A percentile compares a stretch with the other conserved stretches of the same genome.
Conservation (phyloP, 2,888 invertebrate genomes). For the Athripsodes cinereus region DNA sequence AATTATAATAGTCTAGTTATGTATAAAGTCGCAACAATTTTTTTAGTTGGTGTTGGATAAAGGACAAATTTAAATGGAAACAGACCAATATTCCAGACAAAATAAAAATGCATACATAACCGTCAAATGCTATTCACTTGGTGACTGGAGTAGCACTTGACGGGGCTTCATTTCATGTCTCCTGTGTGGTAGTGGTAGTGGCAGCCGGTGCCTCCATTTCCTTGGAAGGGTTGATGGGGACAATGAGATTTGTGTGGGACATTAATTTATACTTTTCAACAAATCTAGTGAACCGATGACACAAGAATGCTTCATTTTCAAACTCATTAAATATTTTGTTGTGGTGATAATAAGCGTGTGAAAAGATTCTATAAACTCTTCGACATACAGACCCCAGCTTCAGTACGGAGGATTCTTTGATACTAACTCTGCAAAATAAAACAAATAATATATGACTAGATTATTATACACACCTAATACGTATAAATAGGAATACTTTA, state of each 20-base stretch:
- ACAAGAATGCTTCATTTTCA: constrained; percentile 92
- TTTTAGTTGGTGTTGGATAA: constrained; percentile 1
- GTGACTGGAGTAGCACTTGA: constrained; percentile 22
- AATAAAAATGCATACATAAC: constrained; percentile 2
- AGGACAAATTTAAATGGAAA: constrained; percentile 5
- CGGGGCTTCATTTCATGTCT: constrained; percentile 38
- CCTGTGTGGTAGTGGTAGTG: constrained; percentile 31
- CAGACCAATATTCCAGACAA: constrained; percentile 16
- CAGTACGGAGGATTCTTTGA: constrained; percentile 97
- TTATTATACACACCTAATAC: too few species aligned
- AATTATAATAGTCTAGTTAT: too few species aligned
- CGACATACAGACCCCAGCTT: constrained; percentile 98
- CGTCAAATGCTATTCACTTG: constrained; percentile 20
- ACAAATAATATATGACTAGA: too few species aligned
- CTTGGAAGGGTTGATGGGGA: constrained; percentile 62
- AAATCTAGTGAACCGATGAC: constrained; percentile 94
- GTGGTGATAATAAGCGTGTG: constrained; percentile 99
- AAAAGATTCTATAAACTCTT: constrained; percentile 98
- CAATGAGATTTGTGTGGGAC: constrained; percentile 97
- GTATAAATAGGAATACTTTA: not conserved
- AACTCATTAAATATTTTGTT: constrained; percentile 95
- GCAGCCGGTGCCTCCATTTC: constrained; percentile 29
- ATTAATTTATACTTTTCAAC: constrained; percentile 98
- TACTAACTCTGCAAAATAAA: constrained; percentile 72
- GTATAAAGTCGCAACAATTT: too few species aligned